These are phyloP conservation scores for Orestias chungarensis DNA, from an alignment of 2,797 vertebrate species.

Conservation along the genomic window DNA sequence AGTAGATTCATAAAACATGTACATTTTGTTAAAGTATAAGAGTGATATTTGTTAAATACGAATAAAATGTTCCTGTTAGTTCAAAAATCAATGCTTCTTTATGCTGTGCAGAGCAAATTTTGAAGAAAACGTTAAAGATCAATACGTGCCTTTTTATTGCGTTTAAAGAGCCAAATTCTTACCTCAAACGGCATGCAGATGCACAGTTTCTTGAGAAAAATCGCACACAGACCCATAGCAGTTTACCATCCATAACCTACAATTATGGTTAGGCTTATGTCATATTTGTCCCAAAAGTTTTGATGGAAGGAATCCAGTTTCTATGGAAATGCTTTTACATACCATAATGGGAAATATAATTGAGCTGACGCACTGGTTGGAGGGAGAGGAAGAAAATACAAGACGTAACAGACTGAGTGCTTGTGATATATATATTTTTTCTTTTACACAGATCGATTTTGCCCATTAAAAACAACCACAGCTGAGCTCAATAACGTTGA, in stretches of 20 bases:
- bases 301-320: conserved; percentile 72
- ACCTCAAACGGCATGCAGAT: conserved; percentile 50
- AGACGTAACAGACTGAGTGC: neutral
- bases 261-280: conserved; percentile 69
- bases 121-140: conserved; percentile 5
- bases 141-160: conserved; percentile 43
- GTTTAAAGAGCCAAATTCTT: conserved; percentile 42
- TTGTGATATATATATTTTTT: too few species aligned
- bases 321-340: conserved; percentile 67
- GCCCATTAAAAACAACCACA: neutral
- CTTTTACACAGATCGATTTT: conserved; percentile 8
- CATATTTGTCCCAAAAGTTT: conserved; percentile 59
- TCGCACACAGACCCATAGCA: conserved; percentile 46
- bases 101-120: conserved; percentile 6
- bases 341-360: conserved; percentile 33
- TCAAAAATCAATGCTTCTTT: neutral
- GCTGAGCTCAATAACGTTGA: conserved; percentile 7
- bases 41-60: conserved; percentile 7
- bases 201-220: conserved; percentile 60
- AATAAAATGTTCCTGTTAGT: conserved; percentile 3
- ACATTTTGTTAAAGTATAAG: neutral
- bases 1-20: too few species aligned
- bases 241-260: conserved; percentile 64
- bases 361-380: conserved; percentile 18
- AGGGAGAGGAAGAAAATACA: conserved; percentile 1